phyloP scores from a whole-genome alignment of 1,140 invertebrate genomes.

The Drosophila melanogaster region DNA sequence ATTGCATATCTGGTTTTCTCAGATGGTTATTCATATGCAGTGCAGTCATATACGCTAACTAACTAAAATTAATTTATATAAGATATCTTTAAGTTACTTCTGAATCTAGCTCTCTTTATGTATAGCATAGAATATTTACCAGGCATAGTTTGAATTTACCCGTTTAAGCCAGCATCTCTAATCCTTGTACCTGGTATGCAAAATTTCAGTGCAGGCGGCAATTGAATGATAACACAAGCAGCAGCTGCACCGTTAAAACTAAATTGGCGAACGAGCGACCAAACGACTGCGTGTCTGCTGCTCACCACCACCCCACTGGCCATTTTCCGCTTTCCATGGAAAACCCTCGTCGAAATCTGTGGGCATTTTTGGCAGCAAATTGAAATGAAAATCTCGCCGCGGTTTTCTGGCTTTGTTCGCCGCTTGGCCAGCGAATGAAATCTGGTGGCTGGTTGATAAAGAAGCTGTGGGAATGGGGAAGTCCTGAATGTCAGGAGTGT shows the following conservation, averaged over 20 bases:
- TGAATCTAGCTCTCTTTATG: too few species aligned
- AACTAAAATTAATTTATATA: neutral
- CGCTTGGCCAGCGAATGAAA: constrained; percentile 28
- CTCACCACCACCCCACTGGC: neutral
- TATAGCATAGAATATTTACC: neutral
- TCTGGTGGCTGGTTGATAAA: constrained; percentile 55
- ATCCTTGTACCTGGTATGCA: constrained; percentile 41
- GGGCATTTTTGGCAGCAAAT: constrained; percentile 64
- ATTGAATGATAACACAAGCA: constrained; percentile 74
- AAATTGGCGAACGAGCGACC: constrained; percentile 68
- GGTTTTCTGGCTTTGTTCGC: constrained; percentile 66
- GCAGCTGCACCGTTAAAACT: constrained; percentile 62
- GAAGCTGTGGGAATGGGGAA: constrained; percentile 16
- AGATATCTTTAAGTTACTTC: too few species aligned
- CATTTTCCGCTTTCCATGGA: constrained; percentile 1
- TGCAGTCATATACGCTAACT: too few species aligned
- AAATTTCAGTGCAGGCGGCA: constrained; percentile 63
- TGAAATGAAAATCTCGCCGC: constrained; percentile 75
- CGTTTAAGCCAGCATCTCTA: neutral
- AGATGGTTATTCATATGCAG: neutral
- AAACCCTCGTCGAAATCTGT: constrained; percentile 3
- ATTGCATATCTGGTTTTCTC: neutral
- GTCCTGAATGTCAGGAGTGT: neutral
- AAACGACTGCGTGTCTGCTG: constrained; percentile 62
- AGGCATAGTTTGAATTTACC: neutral